phyloP scores from a whole-genome alignment of 2,888 invertebrate species.

The Ypsolopha sequella region DNA sequence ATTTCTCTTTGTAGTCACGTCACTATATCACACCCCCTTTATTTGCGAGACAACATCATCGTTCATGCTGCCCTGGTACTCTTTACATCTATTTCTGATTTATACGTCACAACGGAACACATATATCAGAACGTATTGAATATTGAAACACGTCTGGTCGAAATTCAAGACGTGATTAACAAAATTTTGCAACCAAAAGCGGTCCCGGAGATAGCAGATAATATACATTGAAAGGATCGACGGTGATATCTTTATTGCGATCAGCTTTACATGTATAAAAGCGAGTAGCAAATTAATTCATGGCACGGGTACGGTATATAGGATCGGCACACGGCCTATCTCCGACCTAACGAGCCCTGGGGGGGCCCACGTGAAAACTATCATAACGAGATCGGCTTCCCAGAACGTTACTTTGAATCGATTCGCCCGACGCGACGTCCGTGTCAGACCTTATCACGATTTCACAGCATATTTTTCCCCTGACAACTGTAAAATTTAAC shows the following conservation, averaged over 20 bases:
- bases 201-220: constrained; percentile 10
- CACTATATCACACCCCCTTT: constrained; percentile 23
- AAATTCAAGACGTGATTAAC: not conserved
- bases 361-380: constrained; percentile 30
- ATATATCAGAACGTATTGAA: not conserved
- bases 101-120: no score
- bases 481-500: not conserved
- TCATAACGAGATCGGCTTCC: constrained; percentile 58
- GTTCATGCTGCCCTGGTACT: constrained; percentile 21
- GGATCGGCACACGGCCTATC: constrained; percentile 4
- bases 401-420: constrained; percentile 28
- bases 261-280: constrained; percentile 47
- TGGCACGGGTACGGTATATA: constrained; percentile 43
- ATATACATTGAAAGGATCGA: constrained; percentile 24
- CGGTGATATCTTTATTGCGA: constrained; percentile 52
- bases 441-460: not conserved
- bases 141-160: no score
- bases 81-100: no score
- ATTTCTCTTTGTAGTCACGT: constrained; percentile 29
- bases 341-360: constrained; percentile 2
- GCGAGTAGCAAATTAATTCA: constrained; percentile 58
- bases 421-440: not conserved
- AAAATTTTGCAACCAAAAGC: not conserved
- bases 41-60: constrained; percentile 28
- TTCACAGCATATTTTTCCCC: not conserved